These are phyloP conservation scores for Bubo bubo DNA, from an alignment of 2,113 vertebrate species.

Conservation along the genomic window DNA sequence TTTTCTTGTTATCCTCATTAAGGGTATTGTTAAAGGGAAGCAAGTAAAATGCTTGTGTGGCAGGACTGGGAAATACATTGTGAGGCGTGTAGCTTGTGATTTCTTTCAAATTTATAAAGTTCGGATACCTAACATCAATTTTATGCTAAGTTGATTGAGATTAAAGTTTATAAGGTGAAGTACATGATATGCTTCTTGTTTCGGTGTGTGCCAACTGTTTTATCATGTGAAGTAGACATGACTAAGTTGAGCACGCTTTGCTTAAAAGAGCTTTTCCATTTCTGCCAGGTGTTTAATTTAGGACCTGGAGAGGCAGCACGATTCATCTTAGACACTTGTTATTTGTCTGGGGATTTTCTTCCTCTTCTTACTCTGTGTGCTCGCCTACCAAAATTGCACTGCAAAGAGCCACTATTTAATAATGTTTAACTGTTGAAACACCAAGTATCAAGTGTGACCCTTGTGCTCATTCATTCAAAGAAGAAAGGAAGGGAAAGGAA, in stretches of 20 bases:
- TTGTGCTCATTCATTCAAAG: slow-evolving; percentile 44
- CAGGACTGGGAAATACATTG: background rate
- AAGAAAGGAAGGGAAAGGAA: slow-evolving; percentile 43
- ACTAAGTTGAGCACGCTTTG: background rate
- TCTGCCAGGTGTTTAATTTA: background rate
- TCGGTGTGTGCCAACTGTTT: background rate
- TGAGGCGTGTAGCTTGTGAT: no score
- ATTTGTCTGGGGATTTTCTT: background rate
- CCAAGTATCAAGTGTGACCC: slow-evolving; percentile 6
- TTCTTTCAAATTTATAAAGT: background rate
- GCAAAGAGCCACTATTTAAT: slow-evolving; percentile 14
- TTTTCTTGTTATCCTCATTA: background rate
- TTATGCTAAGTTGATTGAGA: no score
- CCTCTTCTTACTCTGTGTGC: background rate
- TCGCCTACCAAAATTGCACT: background rate
- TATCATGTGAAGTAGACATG: background rate
- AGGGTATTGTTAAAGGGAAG: background rate
- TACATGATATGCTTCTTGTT: accelerated
- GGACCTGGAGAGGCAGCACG: background rate
- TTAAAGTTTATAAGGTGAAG: background rate
- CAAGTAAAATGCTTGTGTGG: accelerated
- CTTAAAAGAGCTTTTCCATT: background rate
- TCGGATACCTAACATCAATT: no score
- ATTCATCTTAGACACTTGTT: background rate
- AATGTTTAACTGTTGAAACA: slow-evolving; percentile 44